A percentile compares a stretch with the other conserved stretches of the same genome.
Conservation (phyloP, 1,140 invertebrate species). For the Micrasema longulum region DNA sequence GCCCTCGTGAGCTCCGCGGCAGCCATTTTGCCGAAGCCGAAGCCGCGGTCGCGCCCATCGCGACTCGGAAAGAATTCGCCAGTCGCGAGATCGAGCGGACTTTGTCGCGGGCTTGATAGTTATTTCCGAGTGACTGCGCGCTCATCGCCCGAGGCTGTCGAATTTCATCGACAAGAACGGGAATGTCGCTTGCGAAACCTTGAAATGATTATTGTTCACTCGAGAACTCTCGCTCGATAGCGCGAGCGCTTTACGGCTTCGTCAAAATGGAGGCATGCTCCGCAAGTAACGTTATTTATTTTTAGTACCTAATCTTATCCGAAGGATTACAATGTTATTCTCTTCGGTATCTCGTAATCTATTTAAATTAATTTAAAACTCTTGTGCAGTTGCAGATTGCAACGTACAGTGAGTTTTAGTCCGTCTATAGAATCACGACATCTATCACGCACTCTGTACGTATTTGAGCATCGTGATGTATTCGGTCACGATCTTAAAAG, state of each 20-base stretch:
- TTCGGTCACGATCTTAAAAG: conserved; percentile 50
- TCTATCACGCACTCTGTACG: conserved; percentile 38
- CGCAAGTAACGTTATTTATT: conserved; percentile 34
- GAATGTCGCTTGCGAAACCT: conserved; percentile 35
- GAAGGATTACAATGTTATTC: conserved; percentile 9
- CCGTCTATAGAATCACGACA: conserved; percentile 1
- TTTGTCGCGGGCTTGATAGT: conserved; percentile 27
- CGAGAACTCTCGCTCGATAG: conserved; percentile 22
- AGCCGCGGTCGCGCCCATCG: conserved; percentile 16
- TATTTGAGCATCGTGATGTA: conserved; percentile 50
- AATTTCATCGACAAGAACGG: conserved; percentile 37
- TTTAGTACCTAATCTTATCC: conserved; percentile 3
- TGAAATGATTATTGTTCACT: conserved; percentile 37
- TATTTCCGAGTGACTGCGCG: conserved; percentile 18
- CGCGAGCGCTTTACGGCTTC: conserved; percentile 27
- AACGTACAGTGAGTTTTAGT: conserved; percentile 30
- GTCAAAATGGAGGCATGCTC: conserved; percentile 21
- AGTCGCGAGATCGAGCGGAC: conserved; percentile 17
- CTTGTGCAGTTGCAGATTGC: conserved; percentile 42
- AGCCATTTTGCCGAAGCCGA: conserved; percentile 34
- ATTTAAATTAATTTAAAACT: conserved; percentile 23
- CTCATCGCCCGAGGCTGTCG: conserved; percentile 35
- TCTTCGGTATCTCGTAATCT: background rate
- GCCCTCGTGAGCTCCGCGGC: background rate
- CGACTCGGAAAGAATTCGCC: conserved; percentile 33